phyloP scores from a whole-genome alignment of 2,888 invertebrate species.

The Esperia sulphurella region DNA sequence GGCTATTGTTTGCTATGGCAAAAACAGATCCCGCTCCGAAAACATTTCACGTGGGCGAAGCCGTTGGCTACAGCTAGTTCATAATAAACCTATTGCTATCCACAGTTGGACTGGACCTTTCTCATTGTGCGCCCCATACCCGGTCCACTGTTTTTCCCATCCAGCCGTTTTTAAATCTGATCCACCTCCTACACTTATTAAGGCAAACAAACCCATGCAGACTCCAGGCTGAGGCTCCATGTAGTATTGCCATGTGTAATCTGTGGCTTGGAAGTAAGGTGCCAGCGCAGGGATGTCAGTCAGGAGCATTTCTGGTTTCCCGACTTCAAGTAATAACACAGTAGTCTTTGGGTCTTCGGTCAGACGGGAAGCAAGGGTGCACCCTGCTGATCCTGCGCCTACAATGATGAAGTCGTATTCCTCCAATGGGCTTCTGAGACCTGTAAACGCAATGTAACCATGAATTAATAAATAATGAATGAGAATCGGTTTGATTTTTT shows the following conservation, averaged over 20 bases:
- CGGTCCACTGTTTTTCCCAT: too few species aligned
- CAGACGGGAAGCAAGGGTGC: slow-evolving; percentile 72
- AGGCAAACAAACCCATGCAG: slow-evolving; percentile 67
- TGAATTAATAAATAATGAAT: too few species aligned
- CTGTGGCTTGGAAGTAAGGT: slow-evolving; percentile 78
- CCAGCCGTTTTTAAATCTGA: too few species aligned
- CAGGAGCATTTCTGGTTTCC: slow-evolving; percentile 66
- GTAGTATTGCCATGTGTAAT: slow-evolving; percentile 85
- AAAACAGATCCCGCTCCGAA: too few species aligned
- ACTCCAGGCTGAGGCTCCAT: slow-evolving; percentile 82
- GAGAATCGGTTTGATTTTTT: too few species aligned
- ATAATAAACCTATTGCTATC: too few species aligned
- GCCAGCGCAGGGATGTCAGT: slow-evolving; percentile 79
- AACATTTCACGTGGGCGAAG: too few species aligned
- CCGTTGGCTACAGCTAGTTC: too few species aligned
- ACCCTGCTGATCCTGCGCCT: slow-evolving; percentile 79
- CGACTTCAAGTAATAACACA: slow-evolving; percentile 59
- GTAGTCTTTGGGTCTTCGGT: slow-evolving; percentile 57
- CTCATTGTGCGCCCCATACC: too few species aligned
- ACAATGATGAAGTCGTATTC: slow-evolving; percentile 79
- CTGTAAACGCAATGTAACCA: slow-evolving; percentile 27
- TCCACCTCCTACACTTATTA: too few species aligned
- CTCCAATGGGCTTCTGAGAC: slow-evolving; percentile 39
- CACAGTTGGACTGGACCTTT: too few species aligned
- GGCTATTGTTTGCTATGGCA: too few species aligned